Evolutionary conservation across 2,113 vertebrate species (phyloP).

Genomic region (Chrysemys picta): DNA sequence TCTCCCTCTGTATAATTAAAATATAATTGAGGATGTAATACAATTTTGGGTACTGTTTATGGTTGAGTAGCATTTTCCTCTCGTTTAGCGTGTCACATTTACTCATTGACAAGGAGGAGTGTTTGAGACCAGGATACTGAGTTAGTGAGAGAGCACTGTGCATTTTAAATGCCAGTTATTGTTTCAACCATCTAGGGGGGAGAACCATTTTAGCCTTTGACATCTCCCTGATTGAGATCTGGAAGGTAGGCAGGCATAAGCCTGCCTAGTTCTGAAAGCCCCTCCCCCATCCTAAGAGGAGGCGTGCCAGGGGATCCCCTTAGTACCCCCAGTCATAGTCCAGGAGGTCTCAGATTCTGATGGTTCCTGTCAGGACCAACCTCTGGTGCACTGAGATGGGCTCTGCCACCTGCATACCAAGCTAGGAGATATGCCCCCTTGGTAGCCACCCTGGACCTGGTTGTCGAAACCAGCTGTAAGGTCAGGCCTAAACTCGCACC

Average conservation of each 20-base stretch:
- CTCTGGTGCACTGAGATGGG: not conserved
- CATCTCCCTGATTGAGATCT: no score
- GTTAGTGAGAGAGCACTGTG: not conserved
- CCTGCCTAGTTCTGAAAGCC: not conserved
- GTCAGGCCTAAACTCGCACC: no score
- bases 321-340: not conserved
- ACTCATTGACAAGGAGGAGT: not conserved
- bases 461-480: no score
- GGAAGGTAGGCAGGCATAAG: no score
- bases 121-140: not conserved
- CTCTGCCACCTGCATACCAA: not conserved
- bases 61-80: not conserved
- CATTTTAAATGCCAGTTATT: not conserved
- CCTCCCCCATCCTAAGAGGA: not conserved
- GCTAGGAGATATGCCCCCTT: not conserved
- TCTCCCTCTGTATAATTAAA: constrained; percentile 53
- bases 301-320: not conserved
- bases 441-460: no score
- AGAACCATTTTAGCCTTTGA: not conserved
- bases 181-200: not conserved
- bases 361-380: not conserved
- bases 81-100: not conserved
- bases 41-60: not conserved
- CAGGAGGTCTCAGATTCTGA: not conserved
- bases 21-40: constrained; percentile 28